A percentile compares a stretch with the other conserved stretches of the same genome.
These are phyloP conservation scores for Lithophane ornitopus DNA, from an alignment of 2,888 invertebrate genomes.

Conservation along the genomic window DNA sequence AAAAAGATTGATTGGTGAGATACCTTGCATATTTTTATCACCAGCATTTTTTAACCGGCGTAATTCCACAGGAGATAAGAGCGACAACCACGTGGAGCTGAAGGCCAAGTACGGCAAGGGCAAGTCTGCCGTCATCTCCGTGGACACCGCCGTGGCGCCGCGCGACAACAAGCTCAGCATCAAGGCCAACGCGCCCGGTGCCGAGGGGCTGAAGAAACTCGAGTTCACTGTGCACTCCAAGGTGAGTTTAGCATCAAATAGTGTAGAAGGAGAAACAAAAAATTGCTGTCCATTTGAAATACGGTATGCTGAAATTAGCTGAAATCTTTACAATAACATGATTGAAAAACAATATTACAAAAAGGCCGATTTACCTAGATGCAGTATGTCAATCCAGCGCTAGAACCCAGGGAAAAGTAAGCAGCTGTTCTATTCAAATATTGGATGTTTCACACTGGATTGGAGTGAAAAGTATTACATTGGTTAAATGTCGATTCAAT, in stretches of 20 bases:
- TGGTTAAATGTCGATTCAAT: not conserved
- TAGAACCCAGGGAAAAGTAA: not conserved
- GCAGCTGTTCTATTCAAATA: not conserved
- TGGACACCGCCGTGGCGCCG: conserved; percentile 76
- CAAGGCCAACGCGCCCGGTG: conserved; percentile 79
- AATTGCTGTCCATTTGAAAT: not conserved
- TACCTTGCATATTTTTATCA: not conserved
- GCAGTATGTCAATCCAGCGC: not conserved
- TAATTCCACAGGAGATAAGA: conserved; percentile 75
- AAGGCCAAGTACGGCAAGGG: conserved; percentile 86
- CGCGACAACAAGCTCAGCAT: conserved; percentile 76
- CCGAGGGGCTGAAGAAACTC: conserved; percentile 88
- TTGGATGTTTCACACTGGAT: not conserved
- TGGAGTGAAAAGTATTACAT: not conserved
- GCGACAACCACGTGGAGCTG: conserved; percentile 75
- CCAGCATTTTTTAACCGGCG: not conserved
- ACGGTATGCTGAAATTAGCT: not conserved
- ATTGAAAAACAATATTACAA: not conserved
- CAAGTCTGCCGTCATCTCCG: conserved; percentile 83
- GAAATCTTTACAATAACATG: not conserved
- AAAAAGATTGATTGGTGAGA: not conserved
- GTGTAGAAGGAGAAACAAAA: not conserved
- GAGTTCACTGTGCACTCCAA: conserved; percentile 87
- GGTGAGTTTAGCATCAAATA: conserved; percentile 69
- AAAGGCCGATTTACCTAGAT: not conserved